Evolutionary conservation across 2,888 invertebrate species (phyloP), one percentile per base, ranked within the genome.

Genomic region (Synergus umbraculus): DNA sequence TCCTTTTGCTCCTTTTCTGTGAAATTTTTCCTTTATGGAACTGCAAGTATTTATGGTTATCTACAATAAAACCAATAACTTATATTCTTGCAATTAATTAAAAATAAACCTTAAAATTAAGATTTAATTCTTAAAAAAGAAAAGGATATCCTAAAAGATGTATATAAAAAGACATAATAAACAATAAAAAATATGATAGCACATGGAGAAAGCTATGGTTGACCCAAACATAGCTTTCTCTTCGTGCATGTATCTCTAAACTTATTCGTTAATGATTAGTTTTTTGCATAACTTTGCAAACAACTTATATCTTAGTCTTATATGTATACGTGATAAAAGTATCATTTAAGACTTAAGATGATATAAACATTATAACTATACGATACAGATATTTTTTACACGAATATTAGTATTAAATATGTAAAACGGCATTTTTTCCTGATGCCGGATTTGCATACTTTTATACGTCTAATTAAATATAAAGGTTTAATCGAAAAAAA

Each of bases 381-480:
- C n/a, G 66, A 66, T 43, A n/a, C 43, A 66, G 3, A 37, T 64
- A 64, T 66, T 43, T 66, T 66, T 66, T 66, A 66, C 66, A 66
- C 41, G 18, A 22, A 44, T 18, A 66, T 64, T 66, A 44, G 66
- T 44, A 44, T 66, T 44, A 18, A 43, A 44, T 66, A 66, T 43
- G 18, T 43, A 44, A 18, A 44, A 44, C 9, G n/a, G 18, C 44
- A 41, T 44, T n/a, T 44, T 44, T 4, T 43, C 22, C 5, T 18
- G 9, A 18, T 46, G 18, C 43, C 66, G 12, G 43, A 66, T 43
- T 65, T 43, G 41, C 41, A 66, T 44, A 43, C 8, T 43, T 66
- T 43, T 22, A 66, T 66, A 44, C 66, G 22, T 66, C 3, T 41
- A n/a, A 3, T 44, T 46, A 13, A 5, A 13, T 18, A 66, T 4